phyloP scores from a whole-genome alignment of 2,113 vertebrate species.

The Thunnus maccoyii region DNA sequence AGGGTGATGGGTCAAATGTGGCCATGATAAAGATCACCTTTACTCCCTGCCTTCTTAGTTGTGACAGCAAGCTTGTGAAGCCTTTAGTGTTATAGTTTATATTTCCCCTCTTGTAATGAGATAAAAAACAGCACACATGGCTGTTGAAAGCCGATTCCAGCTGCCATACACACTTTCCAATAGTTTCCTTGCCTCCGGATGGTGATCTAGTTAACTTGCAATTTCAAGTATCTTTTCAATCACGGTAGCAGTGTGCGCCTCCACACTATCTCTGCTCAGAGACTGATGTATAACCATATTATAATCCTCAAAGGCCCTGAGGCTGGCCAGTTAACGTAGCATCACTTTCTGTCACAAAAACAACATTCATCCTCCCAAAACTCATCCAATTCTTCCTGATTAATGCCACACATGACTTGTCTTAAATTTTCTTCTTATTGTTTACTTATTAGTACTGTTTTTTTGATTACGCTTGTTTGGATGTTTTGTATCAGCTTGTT shows the following conservation, averaged over 20 bases:
- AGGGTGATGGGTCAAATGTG: conserved; percentile 33
- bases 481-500: no score
- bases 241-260: conserved; percentile 28
- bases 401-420: conserved; percentile 13
- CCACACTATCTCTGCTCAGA: conserved; percentile 27
- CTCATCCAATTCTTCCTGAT: conserved; percentile 41
- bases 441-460: no score
- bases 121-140: conserved; percentile 4
- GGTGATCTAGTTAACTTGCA: conserved; percentile 41
- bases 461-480: no score
- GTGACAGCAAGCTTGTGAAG: neutral
- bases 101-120: neutral
- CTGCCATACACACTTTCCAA: neutral
- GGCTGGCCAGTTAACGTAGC: conserved; percentile 27
- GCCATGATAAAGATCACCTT: neutral
- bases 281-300: conserved; percentile 37
- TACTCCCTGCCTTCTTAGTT: neutral
- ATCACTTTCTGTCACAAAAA: conserved; percentile 51
- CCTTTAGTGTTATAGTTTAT: neutral
- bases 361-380: conserved; percentile 27
- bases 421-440: no score
- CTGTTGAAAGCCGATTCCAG: conserved; percentile 13
- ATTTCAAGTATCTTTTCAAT: conserved; percentile 55
- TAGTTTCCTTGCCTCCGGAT: conserved; percentile 24
- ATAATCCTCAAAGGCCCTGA: conserved; percentile 14